Evolutionary conservation across 2,888 invertebrate genomes (phyloP).

Genomic region (Coenonympha glycerion): DNA sequence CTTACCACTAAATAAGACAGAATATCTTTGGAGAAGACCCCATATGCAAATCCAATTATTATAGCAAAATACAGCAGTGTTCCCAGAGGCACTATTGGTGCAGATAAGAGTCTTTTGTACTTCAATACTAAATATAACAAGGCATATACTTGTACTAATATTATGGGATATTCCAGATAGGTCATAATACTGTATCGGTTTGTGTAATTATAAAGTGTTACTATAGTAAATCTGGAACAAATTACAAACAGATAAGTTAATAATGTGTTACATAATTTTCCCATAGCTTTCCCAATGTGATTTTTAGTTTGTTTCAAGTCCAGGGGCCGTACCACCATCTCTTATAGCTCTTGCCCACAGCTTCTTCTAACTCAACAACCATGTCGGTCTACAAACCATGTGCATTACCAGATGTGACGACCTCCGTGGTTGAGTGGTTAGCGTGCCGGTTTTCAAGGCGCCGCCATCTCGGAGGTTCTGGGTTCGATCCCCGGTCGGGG

Average conservation of each 20-base stretch:
- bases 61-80: constrained; percentile 48
- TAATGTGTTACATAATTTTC: too few species aligned
- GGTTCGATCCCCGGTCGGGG: too few species aligned
- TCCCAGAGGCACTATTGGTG: constrained; percentile 41
- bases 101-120: constrained; percentile 77
- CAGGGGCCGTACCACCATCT: too few species aligned
- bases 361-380: too few species aligned
- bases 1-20: constrained; percentile 80
- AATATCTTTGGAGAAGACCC: constrained; percentile 60
- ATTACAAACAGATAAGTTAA: constrained; percentile 6
- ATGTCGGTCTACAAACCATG: too few species aligned
- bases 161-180: constrained; percentile 89
- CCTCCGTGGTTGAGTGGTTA: too few species aligned
- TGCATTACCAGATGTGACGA: too few species aligned
- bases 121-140: constrained; percentile 82
- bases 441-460: too few species aligned
- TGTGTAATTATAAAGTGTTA: constrained; percentile 86
- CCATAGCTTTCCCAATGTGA: too few species aligned
- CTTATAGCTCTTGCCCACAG: neutral
- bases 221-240: constrained; percentile 84
- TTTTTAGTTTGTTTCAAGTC: too few species aligned
- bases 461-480: too few species aligned
- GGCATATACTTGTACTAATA: constrained; percentile 83
- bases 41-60: constrained; percentile 43
- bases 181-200: constrained; percentile 84